phyloP scores from a whole-genome alignment of 2,797 vertebrate genomes.

The Danio kyathit region DNA sequence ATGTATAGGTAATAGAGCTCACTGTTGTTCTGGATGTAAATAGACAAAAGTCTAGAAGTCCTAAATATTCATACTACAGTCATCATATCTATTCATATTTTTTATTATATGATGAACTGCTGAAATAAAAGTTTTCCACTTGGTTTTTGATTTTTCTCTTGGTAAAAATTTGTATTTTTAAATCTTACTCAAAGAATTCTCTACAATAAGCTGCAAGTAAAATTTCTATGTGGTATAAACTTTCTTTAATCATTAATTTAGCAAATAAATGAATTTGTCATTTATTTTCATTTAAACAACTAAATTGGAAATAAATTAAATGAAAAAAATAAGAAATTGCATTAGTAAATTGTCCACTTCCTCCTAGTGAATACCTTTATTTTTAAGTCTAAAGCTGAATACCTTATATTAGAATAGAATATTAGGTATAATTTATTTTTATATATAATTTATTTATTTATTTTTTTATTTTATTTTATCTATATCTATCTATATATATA shows the following conservation, averaged over 20 bases:
- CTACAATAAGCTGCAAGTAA: background rate
- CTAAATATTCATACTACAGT: background rate
- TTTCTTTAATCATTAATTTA: background rate
- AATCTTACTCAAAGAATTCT: background rate
- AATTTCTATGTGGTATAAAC: background rate
- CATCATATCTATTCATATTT: slow-evolving; percentile 5
- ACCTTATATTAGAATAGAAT: too few relatives aligned
- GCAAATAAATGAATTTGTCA: too few relatives aligned
- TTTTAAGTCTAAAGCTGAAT: too few relatives aligned
- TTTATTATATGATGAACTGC: background rate
- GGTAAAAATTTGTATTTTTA: background rate
- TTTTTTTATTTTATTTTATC: too few relatives aligned
- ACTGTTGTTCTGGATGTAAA: background rate
- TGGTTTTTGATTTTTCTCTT: background rate
- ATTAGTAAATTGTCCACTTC: too few relatives aligned
- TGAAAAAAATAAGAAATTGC: too few relatives aligned
- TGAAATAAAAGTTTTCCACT: slow-evolving; percentile 13
- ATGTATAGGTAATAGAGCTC: background rate
- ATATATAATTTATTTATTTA: too few relatives aligned
- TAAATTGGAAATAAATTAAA: too few relatives aligned
- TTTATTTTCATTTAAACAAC: too few relatives aligned
- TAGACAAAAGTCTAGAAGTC: background rate
- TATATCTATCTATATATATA: too few relatives aligned
- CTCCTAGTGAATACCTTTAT: too few relatives aligned
- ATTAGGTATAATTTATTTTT: too few relatives aligned